Base-by-base conservation (phyloP, 2,797 vertebrate species). In the Pyrocephalus nanus region DNA sequence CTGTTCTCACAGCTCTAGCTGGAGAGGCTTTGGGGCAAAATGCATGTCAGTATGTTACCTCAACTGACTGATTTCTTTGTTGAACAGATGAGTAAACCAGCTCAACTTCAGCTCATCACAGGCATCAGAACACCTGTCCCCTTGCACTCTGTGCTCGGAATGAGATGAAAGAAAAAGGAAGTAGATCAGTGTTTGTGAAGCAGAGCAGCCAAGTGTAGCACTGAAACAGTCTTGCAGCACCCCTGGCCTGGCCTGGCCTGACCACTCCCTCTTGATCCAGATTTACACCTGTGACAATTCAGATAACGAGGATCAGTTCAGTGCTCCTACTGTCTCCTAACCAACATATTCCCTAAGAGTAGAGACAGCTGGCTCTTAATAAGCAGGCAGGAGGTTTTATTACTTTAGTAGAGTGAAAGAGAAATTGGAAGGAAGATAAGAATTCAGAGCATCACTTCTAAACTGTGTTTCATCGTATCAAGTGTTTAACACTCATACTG, bases 61-160 rank as follows among this genome's bases (percentile, higher is more conserved):
- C 87, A 78, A 60, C 32, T 88, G 79, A 72, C 87, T 75, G 73
- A 94, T 88, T 86, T 73, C 69, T 77, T 53, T 93, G 87, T 89
- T 82, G 32, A 72, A 80, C 60, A 89, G 84, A 82, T 67, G 71
- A 89, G 67, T 84, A 95, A 92, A 95, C 53, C 17, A 79, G 53
- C 74, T 89, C 84, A 87, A 19, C 81, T 84, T 86, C 73, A 88
- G 73, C 53, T 82, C 42, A 65, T 62, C 67, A 79, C 23, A 62
- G 55, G 34, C 86, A 82, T 71, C 71, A 85, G 34, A 85, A 50
- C 42, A 67, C 61, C 67, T 82, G 55, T 76, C 55, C 22, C 11
- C 22, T 85, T 71, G 66, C 43, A 38, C 73, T 73, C 47, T 51
- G 45, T 54, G 66, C 30, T 81, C 62, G 66, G 80, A 61, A 29